Evolutionary conservation across 1,140 invertebrate species (phyloP), one percentile per base, ranked within the genome.

Genomic region (Drosophila simulans): DNA sequence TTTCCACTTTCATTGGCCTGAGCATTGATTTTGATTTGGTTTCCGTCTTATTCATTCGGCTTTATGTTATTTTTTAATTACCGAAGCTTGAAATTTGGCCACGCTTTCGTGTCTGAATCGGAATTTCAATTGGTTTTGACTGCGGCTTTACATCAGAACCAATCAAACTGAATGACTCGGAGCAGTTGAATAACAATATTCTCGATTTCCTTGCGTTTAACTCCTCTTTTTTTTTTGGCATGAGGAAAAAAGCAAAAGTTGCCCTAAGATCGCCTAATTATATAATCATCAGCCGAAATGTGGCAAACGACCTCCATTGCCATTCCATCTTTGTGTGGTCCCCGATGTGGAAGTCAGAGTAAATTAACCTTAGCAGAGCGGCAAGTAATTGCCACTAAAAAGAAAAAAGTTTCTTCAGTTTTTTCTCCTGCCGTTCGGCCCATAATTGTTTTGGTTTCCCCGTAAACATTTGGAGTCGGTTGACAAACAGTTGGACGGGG

Each of bases 381-480:
- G 55, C 55, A 55, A 69, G 54, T 75, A 78, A 86, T 88, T 82
- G 70, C 70, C 70, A 71, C 63, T 60, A 51, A 81, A 70, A 65
- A 62, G 34, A 72, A 58, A 62, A 74, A 68, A 74, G 71, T 57
- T 25, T 15, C 13, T 27, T 45, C 27, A 37, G n/a, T 11, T n/a
- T 37, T 35, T 51, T 10, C 11, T 25, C 10, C 20, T 5, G 31
- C 40, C 34, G 22, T 39, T 58, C 35, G 51, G 15, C 51, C 22
- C 40, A 25, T 69, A 79, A 66, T 59, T 82, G 70, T 86, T 85
- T 78, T 86, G 83, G 73, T 79, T 86, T 88, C 65, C 76, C 62
- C 70, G 79, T 88, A 86, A 88, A 85, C 82, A 85, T 49, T 57
- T 3, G 46, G 64, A 34, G 52, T 34, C 59, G 58, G 83, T 86